These are phyloP conservation scores for Drosophila triauraria DNA, from an alignment of 1,140 invertebrate genomes.

Conservation along the genomic window DNA sequence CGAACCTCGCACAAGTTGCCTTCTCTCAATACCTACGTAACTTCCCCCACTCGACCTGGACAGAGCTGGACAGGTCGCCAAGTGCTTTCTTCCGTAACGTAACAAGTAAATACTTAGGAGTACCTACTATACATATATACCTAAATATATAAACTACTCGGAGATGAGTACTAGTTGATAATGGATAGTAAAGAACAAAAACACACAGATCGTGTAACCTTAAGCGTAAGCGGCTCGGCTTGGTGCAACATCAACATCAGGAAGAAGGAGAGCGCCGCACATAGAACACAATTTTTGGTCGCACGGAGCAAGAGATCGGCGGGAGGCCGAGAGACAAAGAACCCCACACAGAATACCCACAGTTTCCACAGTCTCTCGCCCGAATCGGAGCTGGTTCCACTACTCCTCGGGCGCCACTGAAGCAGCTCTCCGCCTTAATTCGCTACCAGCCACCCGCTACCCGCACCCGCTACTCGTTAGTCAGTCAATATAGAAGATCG, in stretches of 20 bases:
- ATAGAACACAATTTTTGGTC: constrained; percentile 48
- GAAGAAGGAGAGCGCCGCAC: constrained; percentile 27
- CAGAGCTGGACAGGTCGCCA: constrained; percentile 48
- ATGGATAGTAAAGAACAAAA: constrained; percentile 12
- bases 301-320: constrained; percentile 52
- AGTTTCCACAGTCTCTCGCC: constrained; percentile 13
- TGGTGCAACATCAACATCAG: constrained; percentile 18
- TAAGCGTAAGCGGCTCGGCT: constrained; percentile 26
- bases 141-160: constrained; percentile 20
- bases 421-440: constrained; percentile 54
- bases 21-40: constrained; percentile 61
- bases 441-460: constrained; percentile 41
- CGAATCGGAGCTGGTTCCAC: constrained; percentile 52
- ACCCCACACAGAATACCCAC: constrained; percentile 2
- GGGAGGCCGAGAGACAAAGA: constrained; percentile 10
- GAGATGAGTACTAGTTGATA: constrained; percentile 27
- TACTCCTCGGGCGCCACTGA: constrained; percentile 45
- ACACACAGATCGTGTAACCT: constrained; percentile 8
- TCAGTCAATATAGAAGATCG: constrained; percentile 75
- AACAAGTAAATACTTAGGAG: constrained; percentile 12
- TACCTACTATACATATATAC: constrained; percentile 20
- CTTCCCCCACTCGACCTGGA: constrained; percentile 57
- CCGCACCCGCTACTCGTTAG: constrained; percentile 69
- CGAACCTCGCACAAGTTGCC: constrained; percentile 73
- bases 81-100: constrained; percentile 55